A percentile compares a stretch with the other conserved stretches of the same genome.
phyloP scores from a whole-genome alignment of 2,797 vertebrate genomes.

The Pagetopsis macropterus region DNA sequence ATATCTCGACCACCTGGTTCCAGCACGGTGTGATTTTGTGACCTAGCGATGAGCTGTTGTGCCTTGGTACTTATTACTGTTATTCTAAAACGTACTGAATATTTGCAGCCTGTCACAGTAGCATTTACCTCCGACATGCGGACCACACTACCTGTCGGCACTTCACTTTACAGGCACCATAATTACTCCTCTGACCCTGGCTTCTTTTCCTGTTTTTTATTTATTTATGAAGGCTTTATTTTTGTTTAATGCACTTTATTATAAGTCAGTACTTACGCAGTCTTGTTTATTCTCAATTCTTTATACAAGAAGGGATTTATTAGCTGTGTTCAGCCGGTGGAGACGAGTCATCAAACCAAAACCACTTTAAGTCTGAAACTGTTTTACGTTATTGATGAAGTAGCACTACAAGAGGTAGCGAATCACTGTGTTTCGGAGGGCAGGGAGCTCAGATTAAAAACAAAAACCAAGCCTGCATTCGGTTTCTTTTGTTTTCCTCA shows the following conservation, averaged over 20 bases:
- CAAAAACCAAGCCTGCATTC: constrained; percentile 55
- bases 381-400: constrained; percentile 54
- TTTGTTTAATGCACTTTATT: constrained; percentile 84
- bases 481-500: constrained; percentile 57
- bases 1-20: background rate
- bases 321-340: constrained; percentile 30
- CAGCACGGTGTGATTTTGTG: constrained; percentile 34
- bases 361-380: constrained; percentile 48
- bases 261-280: constrained; percentile 42
- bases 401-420: constrained; percentile 63
- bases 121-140: constrained; percentile 39
- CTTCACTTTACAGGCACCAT: constrained; percentile 53
- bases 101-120: constrained; percentile 46
- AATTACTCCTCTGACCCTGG: constrained; percentile 28
- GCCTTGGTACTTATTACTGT: constrained; percentile 77
- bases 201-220: constrained; percentile 36
- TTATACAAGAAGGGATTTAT: constrained; percentile 36
- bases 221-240: constrained; percentile 68
- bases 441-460: constrained; percentile 40
- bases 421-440: constrained; percentile 70
- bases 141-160: constrained; percentile 35
- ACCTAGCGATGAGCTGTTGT: constrained; percentile 68
- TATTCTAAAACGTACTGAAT: constrained; percentile 38
- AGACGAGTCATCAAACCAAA: constrained; percentile 65
- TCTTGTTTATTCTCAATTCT: constrained; percentile 46